A percentile compares a stretch with the other conserved stretches of the same genome.
Conservation (phyloP, 2,113 vertebrate species). For the Paracanthobrama guichenoti region DNA sequence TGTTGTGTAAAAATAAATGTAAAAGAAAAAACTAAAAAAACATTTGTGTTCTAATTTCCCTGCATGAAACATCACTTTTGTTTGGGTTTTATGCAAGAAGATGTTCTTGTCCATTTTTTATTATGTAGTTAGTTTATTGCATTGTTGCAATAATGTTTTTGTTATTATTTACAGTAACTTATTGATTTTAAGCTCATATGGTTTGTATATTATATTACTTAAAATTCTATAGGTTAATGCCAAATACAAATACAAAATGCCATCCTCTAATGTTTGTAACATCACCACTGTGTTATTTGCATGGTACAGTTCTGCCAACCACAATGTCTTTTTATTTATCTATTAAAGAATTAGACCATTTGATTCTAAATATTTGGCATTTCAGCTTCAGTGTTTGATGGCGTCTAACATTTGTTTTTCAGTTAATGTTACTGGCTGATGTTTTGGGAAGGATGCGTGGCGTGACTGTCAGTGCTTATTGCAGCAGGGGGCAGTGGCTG, state of each 20-base stretch:
- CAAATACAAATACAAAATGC: neutral
- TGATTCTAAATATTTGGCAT: neutral
- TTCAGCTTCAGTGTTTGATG: conserved; percentile 6
- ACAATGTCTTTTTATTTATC: neutral
- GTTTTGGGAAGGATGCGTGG: neutral
- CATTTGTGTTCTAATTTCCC: neutral
- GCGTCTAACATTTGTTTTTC: neutral
- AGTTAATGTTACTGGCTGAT: conserved; percentile 4
- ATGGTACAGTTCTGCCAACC: neutral
- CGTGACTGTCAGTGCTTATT: neutral
- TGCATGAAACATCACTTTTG: neutral
- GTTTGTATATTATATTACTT: neutral
- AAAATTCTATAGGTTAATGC: neutral
- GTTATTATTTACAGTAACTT: neutral
- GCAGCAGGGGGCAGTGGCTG: conserved; percentile 5
- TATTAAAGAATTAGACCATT: neutral
- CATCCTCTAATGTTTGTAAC: neutral
- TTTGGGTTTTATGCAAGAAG: neutral
- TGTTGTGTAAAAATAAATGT: neutral
- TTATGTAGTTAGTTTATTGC: neutral
- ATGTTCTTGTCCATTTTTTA: neutral
- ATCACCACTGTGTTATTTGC: neutral
- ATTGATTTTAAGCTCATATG: neutral
- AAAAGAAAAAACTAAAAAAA: too few relatives aligned
- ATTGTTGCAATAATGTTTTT: neutral